phyloP scores from a whole-genome alignment of 2,113 vertebrate species.

The Xenopus tropicalis region UCB_Xtro_10.0 CM004450.2:16632001-16632500 shows the following conservation, averaged over 20 bases:
- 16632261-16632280: no score
- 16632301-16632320: no score
- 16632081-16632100: no score
- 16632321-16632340: no score
- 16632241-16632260: no score
- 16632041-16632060: conserved; percentile 50
- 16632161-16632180: conserved; percentile 90
- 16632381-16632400: conserved; percentile 86
- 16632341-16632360: no score
- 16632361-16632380: conserved; percentile 70
- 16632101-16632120: conserved; percentile 80
- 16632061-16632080: background rate
- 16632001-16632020: conserved; percentile 83
- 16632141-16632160: conserved; percentile 86
- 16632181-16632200: conserved; percentile 89
- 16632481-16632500: no score
- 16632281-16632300: no score
- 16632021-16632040: conserved; percentile 77
- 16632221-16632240: no score
- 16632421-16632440: conserved; percentile 91
- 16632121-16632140: conserved; percentile 80
- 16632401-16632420: conserved; percentile 96
- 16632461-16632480: no score
- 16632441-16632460: conserved; percentile 89
- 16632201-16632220: conserved; percentile 69